Percentiles rank a stretch among this genome's conserved stretches.
Evolutionary conservation across 2,113 vertebrate species (phyloP).

Genomic region (Australoheros scitulus): DNA sequence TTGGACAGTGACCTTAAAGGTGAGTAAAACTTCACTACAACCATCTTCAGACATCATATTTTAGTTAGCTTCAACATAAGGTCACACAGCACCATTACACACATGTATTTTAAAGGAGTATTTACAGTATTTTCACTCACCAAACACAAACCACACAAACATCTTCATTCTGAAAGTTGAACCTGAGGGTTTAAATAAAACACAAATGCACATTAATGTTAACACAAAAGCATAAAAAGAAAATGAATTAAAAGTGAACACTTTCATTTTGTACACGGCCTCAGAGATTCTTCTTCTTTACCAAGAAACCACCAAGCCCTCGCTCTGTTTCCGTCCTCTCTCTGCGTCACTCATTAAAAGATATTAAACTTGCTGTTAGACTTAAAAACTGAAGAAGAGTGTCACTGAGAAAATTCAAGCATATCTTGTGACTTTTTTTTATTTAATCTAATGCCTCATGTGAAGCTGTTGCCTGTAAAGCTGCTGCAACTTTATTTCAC

Average conservation of each 20-base stretch:
- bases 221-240: fast-evolving
- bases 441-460: fast-evolving
- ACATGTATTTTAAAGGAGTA: background rate
- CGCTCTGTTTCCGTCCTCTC: constrained; percentile 39
- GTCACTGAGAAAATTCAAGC: background rate
- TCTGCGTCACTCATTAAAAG: background rate
- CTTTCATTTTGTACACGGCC: background rate
- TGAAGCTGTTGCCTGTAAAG: background rate
- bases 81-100: background rate
- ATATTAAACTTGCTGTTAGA: background rate
- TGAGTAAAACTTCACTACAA: background rate
- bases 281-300: constrained; percentile 27
- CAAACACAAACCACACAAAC: constrained; percentile 32
- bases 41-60: background rate
- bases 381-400: background rate
- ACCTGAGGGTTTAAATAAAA: background rate
- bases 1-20: background rate
- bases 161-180: constrained; percentile 28
- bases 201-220: background rate
- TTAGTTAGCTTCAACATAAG: background rate
- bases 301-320: constrained; percentile 41
- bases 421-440: fast-evolving
- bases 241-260: background rate
- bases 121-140: constrained; percentile 49
- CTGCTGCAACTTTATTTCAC: background rate